Evolutionary conservation across 2,888 invertebrate species (phyloP), one percentile per base, ranked within the genome.

Genomic region (Noctua pronuba): DNA sequence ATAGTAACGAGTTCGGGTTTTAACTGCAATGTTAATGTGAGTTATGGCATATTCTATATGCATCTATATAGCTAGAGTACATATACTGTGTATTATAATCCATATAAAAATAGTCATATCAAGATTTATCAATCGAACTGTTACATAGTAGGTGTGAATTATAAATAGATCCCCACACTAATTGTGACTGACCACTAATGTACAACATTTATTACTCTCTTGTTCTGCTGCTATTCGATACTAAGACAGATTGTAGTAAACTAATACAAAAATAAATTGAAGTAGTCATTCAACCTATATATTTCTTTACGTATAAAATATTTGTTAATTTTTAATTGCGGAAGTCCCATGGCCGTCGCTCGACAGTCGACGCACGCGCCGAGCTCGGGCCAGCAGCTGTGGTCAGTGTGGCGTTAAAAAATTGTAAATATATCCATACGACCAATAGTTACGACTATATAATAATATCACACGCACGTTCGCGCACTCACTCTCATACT

Each of bases 251-350:
- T 90, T 90, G 86, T 87, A 90, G 91, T 93, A 92, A 92, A 92
- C 88, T 82, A 86, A 92, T 95, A 95, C 90, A 95, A 95, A 95
- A 95, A 95, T 95, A 95, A 95, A 93, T 90, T 87, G 71, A 77
- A 82, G 83, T 84, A 75, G 73, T 80, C 72, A 86, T 87, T 67
- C 70, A 77, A 76, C 71, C 75, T 81, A 75, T 62, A 76, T 58
- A 66, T 76, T 79, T 73, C 11, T 66, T 79, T 75, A 75, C 70
- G 65, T 88, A 87, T 81, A 88, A 84, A 88, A 87, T 87, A 87
- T 86, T 82, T 72, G 58, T 81, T 80, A 74, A 72, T 28, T 60
- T 77, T 76, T 71, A 79, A 49, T 84, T 67, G 62, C 73, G 64
- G 66, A 60, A 74, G 67, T 73, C 44, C 46, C 65, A 44, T 72